phyloP scores from a whole-genome alignment of 2,888 invertebrate species.

The Sphaerophoria taeniata region DNA sequence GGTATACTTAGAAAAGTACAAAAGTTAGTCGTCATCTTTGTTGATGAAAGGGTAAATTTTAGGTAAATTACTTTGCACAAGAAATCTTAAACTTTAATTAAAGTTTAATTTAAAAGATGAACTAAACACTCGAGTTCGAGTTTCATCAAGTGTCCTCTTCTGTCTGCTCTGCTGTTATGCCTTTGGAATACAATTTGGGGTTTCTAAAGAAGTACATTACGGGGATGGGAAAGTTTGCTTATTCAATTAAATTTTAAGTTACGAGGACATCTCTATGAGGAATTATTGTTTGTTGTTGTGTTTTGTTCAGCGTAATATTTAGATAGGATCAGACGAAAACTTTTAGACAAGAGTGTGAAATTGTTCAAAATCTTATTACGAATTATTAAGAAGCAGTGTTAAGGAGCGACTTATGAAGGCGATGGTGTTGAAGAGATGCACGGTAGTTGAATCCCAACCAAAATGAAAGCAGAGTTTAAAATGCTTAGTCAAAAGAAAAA shows the following conservation, averaged over 20 bases:
- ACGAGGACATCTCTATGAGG: not conserved
- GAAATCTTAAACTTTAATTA: constrained; percentile 59
- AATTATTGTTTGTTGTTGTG: not conserved
- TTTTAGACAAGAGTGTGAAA: no score
- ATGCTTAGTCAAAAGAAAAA: no score
- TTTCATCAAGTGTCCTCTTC: not conserved
- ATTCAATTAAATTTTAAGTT: not conserved
- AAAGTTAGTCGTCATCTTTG: constrained; percentile 28
- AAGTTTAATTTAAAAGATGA: constrained; percentile 23
- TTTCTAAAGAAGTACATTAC: not conserved
- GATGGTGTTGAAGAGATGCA: no score
- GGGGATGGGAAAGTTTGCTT: not conserved
- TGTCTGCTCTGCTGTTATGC: not conserved
- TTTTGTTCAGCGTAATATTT: not conserved
- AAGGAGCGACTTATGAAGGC: no score
- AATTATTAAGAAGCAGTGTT: no score
- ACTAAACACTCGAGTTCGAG: constrained; percentile 29
- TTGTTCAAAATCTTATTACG: no score
- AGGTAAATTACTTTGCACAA: constrained; percentile 47
- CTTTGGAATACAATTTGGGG: not conserved
- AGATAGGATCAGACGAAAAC: not conserved
- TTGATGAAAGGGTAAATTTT: constrained; percentile 34
- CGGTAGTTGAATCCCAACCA: no score
- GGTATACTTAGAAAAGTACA: not conserved
- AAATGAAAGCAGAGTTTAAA: no score